Evolutionary conservation across 1,140 invertebrate genomes (phyloP).

Genomic region (Gyrodactylus salaris): DNA sequence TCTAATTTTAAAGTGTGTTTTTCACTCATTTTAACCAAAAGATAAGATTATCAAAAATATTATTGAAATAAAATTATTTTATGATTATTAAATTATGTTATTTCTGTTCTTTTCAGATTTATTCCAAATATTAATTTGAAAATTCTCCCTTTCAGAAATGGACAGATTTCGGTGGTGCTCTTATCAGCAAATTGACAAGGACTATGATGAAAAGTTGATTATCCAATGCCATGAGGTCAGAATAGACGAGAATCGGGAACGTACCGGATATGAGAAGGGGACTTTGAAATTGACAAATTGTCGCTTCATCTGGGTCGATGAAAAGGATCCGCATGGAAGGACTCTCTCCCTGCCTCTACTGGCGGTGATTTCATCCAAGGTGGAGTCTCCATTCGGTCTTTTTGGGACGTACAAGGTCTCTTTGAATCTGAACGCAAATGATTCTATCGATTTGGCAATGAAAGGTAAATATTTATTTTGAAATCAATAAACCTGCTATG

Average conservation of each 20-base stretch:
- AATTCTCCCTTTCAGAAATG: background rate
- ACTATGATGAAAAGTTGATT: background rate
- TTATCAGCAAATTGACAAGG: background rate
- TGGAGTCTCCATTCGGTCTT: background rate
- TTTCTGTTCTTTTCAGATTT: background rate
- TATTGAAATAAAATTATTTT: no score
- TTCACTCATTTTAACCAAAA: background rate
- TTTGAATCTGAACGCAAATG: background rate
- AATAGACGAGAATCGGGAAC: background rate
- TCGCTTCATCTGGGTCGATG: background rate
- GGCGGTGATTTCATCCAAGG: background rate
- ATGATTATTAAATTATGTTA: background rate
- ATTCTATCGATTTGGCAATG: background rate
- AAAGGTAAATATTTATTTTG: no score
- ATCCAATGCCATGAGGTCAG: background rate
- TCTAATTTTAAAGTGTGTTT: background rate
- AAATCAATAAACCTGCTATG: no score
- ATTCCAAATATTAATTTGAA: background rate
- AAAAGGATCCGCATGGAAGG: background rate
- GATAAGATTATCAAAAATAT: background rate
- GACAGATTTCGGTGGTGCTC: background rate
- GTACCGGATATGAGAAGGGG: background rate
- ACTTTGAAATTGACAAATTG: background rate
- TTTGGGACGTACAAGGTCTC: background rate
- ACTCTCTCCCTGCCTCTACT: background rate